A percentile compares a stretch with the other conserved stretches of the same genome.
phyloP scores from a whole-genome alignment of 2,113 vertebrate genomes.

The Aplodontia rufa region DNA sequence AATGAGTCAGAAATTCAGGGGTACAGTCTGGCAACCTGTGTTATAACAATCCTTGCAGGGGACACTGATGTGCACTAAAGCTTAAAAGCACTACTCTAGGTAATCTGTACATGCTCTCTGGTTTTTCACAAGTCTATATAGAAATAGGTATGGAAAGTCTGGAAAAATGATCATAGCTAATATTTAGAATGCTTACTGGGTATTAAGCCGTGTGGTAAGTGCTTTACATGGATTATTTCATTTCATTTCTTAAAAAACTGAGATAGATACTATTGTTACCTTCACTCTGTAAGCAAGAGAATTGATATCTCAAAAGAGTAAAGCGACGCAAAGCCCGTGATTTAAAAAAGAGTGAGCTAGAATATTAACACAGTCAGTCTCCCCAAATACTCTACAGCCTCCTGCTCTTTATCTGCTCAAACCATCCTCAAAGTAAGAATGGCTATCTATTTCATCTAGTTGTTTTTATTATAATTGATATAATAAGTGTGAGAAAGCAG shows the following conservation, averaged over 20 bases:
- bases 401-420: neutral
- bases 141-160: neutral
- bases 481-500: neutral
- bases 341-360: neutral
- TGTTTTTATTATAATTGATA: neutral
- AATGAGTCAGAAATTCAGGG: neutral
- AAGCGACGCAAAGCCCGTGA: neutral
- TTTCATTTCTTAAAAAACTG: neutral
- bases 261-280: neutral
- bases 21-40: neutral
- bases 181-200: neutral
- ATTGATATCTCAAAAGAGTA: neutral
- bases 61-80: neutral
- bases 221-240: neutral
- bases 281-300: neutral
- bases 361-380: neutral
- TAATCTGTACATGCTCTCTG: neutral
- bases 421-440: neutral
- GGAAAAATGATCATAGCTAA: neutral
- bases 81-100: neutral
- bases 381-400: neutral
- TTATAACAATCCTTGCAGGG: neutral
- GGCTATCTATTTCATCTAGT: neutral
- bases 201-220: neutral
- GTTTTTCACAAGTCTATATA: neutral